These are phyloP conservation scores for Zoanthus sociatus DNA, from an alignment of 92 coral and sea anemone species.

Conservation along the genomic window DNA sequence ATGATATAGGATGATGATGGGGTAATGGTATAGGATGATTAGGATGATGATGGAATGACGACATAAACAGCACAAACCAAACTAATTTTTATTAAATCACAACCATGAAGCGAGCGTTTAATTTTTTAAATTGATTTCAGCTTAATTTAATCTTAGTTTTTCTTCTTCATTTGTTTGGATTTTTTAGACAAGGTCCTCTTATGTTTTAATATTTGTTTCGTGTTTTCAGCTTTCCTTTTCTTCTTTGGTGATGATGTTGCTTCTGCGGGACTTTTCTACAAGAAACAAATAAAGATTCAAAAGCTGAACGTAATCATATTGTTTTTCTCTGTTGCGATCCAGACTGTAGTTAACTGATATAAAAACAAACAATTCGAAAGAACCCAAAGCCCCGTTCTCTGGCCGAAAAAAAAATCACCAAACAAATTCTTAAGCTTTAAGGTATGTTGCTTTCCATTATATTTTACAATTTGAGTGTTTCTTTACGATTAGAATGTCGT, in stretches of 20 bases:
- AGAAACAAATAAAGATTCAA: neutral
- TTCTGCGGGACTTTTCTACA: neutral
- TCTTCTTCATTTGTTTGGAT: conserved; percentile 33
- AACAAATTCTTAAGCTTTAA: too few species aligned
- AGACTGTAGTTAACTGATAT: neutral
- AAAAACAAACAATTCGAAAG: neutral
- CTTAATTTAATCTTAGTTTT: neutral
- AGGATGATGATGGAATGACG: neutral
- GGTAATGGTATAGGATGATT: neutral
- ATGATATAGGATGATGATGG: too few species aligned
- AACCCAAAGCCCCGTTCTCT: too few species aligned
- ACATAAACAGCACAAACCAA: too few species aligned
- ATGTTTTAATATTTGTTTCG: conserved; percentile 30
- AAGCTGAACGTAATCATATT: neutral
- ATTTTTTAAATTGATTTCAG: neutral
- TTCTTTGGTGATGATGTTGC: neutral
- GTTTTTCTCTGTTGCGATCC: too few species aligned
- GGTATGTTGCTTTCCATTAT: too few species aligned
- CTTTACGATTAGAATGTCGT: too few species aligned
- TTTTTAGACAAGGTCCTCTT: conserved; percentile 6
- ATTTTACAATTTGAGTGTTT: too few species aligned
- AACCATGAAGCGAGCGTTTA: neutral
- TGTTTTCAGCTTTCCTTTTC: conserved; percentile 18
- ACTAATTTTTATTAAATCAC: neutral
- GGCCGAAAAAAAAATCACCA: too few species aligned